Evolutionary conservation across 2,797 vertebrate species (phyloP).

Genomic region (Molossus molossus): DNA sequence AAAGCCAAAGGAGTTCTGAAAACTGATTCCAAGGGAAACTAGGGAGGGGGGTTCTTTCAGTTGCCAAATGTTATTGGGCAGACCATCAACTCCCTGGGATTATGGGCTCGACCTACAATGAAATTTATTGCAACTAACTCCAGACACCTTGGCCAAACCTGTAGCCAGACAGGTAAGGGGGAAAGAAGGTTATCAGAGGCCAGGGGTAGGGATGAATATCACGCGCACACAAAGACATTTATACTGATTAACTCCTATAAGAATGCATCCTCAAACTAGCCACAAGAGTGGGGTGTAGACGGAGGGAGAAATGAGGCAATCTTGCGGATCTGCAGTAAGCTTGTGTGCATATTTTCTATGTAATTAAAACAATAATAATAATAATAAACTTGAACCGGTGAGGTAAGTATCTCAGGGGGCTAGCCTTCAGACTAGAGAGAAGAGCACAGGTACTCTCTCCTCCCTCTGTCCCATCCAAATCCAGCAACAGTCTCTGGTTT

Average conservation of each 20-base stretch:
- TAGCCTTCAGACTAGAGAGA: background rate
- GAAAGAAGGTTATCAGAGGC: constrained; percentile 74
- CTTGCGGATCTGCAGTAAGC: constrained; percentile 71
- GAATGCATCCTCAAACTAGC: constrained; percentile 72
- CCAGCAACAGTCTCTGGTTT: background rate
- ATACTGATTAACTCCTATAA: constrained; percentile 71
- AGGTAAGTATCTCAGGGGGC: constrained; percentile 66
- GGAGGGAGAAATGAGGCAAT: constrained; percentile 12
- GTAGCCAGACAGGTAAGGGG: constrained; percentile 74
- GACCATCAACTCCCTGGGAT: constrained; percentile 16
- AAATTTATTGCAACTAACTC: constrained; percentile 46
- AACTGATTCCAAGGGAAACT: constrained; percentile 23
- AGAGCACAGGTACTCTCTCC: background rate
- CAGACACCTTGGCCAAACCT: constrained; percentile 72
- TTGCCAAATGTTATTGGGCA: constrained; percentile 46
- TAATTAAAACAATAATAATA: background rate
- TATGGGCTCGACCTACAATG: background rate
- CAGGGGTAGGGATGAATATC: constrained; percentile 59
- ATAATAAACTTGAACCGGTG: background rate
- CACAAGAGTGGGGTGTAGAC: constrained; percentile 51
- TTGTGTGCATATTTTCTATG: background rate
- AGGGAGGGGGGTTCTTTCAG: constrained; percentile 26
- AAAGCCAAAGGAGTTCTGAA: constrained; percentile 68
- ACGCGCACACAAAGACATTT: constrained; percentile 70
- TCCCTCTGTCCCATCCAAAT: background rate